These are phyloP conservation scores for Nettapus auritus DNA, from an alignment of 2,113 vertebrate genomes.

Conservation along the genomic window DNA sequence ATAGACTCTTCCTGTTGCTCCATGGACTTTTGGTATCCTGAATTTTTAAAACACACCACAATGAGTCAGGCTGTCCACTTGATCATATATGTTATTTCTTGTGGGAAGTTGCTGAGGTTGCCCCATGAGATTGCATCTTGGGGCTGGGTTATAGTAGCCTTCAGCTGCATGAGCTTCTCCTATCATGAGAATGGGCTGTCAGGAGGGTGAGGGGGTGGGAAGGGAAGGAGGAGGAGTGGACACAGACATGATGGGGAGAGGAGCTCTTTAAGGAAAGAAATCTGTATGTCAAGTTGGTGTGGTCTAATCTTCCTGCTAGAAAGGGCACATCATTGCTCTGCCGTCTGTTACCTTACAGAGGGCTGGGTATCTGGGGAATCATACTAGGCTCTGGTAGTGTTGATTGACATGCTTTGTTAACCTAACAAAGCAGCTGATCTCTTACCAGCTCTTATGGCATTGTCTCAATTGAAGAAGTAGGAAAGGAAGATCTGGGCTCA, in stretches of 20 bases:
- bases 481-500: not conserved
- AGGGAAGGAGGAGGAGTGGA: too few species aligned
- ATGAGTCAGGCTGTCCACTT: not conserved
- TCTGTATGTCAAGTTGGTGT: not conserved
- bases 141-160: not conserved
- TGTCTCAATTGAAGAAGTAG: not conserved
- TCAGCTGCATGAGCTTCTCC: not conserved
- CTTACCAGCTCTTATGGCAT: not conserved
- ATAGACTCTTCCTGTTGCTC: not conserved
- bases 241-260: too few species aligned
- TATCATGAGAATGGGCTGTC: rapidly evolving
- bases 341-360: not conserved
- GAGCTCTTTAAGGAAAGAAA: not conserved
- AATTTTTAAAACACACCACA: rapidly evolving
- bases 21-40: not conserved
- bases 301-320: not conserved
- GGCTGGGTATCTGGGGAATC: not conserved
- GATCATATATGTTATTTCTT: not conserved
- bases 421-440: not conserved
- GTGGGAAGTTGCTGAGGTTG: not conserved
- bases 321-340: not conserved
- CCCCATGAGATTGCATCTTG: not conserved
- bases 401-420: not conserved
- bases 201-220: too few species aligned
- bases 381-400: not conserved